These are phyloP conservation scores for Synanthedon tipuliformis DNA, from an alignment of 2,888 invertebrate genomes.

Conservation along the genomic window DNA sequence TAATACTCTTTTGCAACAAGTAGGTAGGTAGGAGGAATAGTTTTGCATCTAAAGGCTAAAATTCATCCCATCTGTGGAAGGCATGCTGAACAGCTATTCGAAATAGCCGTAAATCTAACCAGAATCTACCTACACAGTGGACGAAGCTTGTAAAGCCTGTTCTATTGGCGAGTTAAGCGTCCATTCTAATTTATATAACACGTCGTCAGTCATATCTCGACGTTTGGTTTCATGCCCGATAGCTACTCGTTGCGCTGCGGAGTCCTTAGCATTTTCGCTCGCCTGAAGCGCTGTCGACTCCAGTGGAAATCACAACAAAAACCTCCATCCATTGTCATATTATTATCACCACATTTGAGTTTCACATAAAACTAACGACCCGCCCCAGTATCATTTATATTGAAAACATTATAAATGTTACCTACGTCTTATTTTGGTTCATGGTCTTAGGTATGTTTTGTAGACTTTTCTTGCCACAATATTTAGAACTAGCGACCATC, in stretches of 20 bases:
- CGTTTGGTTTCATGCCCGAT: slow-evolving; percentile 1
- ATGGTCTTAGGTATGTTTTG: too few species aligned
- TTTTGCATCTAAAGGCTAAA: too few species aligned
- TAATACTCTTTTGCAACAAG: too few species aligned
- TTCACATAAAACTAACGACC: too few species aligned
- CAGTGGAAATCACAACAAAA: neutral
- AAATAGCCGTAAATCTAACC: neutral
- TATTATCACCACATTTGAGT: neutral
- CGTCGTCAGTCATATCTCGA: slow-evolving; percentile 11
- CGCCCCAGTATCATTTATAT: too few species aligned
- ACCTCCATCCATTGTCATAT: neutral
- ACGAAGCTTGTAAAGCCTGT: neutral
- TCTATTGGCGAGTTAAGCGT: slow-evolving; percentile 3
- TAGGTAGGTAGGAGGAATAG: too few species aligned
- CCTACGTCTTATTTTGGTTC: too few species aligned
- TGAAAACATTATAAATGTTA: too few species aligned
- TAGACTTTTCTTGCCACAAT: too few species aligned
- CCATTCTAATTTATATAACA: slow-evolving; percentile 16
- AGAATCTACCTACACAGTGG: neutral
- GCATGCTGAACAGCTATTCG: neutral
- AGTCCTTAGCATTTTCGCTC: slow-evolving; percentile 5
- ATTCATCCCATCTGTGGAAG: neutral
- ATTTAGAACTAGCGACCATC: too few species aligned
- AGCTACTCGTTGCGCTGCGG: slow-evolving; percentile 2
- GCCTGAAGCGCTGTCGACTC: slow-evolving; percentile 1